phyloP scores from a whole-genome alignment of 2,888 invertebrate genomes.

The Perdita meconis region DNA sequence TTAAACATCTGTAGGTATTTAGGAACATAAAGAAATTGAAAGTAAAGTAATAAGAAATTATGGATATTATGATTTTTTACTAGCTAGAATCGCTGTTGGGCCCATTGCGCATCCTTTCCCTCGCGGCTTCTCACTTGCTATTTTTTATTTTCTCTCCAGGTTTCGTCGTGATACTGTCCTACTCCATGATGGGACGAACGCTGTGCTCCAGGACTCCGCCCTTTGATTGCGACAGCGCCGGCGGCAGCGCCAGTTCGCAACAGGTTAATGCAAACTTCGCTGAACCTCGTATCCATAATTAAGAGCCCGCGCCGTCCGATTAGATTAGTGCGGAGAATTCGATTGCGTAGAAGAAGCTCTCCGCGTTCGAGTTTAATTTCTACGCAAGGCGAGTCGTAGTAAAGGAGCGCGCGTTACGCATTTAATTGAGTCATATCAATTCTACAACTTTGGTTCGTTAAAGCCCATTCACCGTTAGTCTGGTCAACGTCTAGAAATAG shows the following conservation, averaged over 20 bases:
- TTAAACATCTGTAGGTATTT: too few species aligned
- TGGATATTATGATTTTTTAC: too few species aligned
- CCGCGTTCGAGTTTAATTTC: background rate
- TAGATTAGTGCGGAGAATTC: background rate
- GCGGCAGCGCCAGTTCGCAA: conserved; percentile 88
- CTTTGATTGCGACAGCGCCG: conserved; percentile 87
- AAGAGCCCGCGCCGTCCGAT: background rate
- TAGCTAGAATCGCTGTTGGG: too few species aligned
- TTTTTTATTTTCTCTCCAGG: conserved; percentile 84
- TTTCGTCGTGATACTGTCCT: conserved; percentile 88
- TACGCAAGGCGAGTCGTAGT: background rate
- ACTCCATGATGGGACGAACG: conserved; percentile 89
- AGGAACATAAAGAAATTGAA: too few species aligned
- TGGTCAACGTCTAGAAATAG: conserved; percentile 31
- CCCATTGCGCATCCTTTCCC: too few species aligned
- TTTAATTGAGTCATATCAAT: conserved; percentile 13
- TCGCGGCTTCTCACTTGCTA: background rate
- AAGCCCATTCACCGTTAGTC: conserved; percentile 44
- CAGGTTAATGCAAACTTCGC: conserved; percentile 85
- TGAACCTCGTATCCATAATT: background rate
- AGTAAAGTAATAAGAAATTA: too few species aligned
- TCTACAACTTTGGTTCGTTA: conserved; percentile 54
- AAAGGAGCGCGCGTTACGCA: background rate
- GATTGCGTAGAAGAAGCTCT: background rate
- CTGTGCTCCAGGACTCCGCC: conserved; percentile 89